Conservation (phyloP, 2,797 vertebrate genomes). For the Takifugu rubripes region DNA sequence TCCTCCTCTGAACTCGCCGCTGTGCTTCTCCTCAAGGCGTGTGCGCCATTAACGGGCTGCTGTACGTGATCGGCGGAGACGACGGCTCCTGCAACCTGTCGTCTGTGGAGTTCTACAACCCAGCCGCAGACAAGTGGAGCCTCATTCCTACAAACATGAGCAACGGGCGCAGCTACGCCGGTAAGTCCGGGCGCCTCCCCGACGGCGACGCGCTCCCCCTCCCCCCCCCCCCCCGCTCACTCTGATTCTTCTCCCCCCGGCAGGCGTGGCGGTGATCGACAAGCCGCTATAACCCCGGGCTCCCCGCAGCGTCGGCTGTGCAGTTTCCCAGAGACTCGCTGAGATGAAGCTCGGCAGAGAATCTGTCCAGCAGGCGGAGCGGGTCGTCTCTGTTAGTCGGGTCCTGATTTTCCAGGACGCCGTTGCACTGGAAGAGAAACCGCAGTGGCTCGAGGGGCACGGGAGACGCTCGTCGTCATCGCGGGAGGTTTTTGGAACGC, state of each 20-base stretch:
- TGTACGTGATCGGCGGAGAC: slow-evolving; percentile 96
- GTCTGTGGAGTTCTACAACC: slow-evolving; percentile 94
- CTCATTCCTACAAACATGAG: slow-evolving; percentile 94
- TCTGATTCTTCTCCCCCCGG: not conserved
- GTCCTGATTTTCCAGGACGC: slow-evolving; percentile 10
- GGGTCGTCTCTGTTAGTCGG: not conserved
- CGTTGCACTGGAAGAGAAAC: slow-evolving; percentile 32
- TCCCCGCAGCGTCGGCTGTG: slow-evolving; percentile 2
- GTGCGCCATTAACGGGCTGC: slow-evolving; percentile 89
- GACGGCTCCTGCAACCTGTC: slow-evolving; percentile 95
- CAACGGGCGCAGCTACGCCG: slow-evolving; percentile 94
- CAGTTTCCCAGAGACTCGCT: slow-evolving; percentile 24
- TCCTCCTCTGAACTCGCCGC: too few species aligned
- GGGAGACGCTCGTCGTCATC: slow-evolving; percentile 1
- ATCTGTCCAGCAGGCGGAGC: not conserved
- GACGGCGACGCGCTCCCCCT: not conserved
- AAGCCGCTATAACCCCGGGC: slow-evolving; percentile 71
- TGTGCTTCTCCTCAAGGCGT: slow-evolving; percentile 75
- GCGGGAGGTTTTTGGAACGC: slow-evolving; percentile 14
- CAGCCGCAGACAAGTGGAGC: slow-evolving; percentile 90
- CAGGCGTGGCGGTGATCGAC: slow-evolving; percentile 81
- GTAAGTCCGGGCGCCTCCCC: slow-evolving; percentile 45
- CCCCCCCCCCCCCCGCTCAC: not conserved
- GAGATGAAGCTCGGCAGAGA: slow-evolving; percentile 10
- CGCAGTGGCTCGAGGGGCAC: not conserved